Percentiles rank a stretch among this genome's conserved stretches.
These are phyloP conservation scores for Gorsachius magnificus DNA, from an alignment of 2,797 vertebrate species.

Conservation along the genomic window DNA sequence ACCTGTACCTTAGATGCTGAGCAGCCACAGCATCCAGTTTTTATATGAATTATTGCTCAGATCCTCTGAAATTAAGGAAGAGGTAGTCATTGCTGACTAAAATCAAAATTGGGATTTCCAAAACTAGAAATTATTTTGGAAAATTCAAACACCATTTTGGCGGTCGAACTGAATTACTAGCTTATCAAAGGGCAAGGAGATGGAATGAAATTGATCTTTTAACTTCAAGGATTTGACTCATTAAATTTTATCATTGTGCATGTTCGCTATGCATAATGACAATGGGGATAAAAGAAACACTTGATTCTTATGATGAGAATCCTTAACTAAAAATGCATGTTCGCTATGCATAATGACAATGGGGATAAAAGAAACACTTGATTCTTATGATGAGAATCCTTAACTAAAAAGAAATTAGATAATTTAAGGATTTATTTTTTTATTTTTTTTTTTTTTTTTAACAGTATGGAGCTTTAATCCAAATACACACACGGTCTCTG, in stretches of 20 bases:
- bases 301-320: neutral
- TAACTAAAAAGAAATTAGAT: neutral
- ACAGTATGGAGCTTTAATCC: neutral
- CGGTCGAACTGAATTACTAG: neutral
- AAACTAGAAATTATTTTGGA: neutral
- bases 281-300: neutral
- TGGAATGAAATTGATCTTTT: neutral
- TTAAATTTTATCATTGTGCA: neutral
- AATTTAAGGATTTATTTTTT: neutral
- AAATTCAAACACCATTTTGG: neutral
- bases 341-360: neutral
- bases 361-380: neutral
- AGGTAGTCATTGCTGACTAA: neutral
- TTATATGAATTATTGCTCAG: neutral
- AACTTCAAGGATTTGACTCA: neutral
- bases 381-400: neutral
- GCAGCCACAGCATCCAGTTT: neutral
- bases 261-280: rapidly evolving
- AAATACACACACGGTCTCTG: neutral
- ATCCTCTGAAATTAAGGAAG: neutral
- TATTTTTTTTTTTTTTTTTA: neutral
- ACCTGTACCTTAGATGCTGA: neutral
- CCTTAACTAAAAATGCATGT: neutral
- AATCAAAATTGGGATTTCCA: neutral
- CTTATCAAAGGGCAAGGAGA: neutral